These are phyloP conservation scores for Beaufortia kweichowensis DNA, from an alignment of 2,113 vertebrate species.

Conservation along the genomic window DNA sequence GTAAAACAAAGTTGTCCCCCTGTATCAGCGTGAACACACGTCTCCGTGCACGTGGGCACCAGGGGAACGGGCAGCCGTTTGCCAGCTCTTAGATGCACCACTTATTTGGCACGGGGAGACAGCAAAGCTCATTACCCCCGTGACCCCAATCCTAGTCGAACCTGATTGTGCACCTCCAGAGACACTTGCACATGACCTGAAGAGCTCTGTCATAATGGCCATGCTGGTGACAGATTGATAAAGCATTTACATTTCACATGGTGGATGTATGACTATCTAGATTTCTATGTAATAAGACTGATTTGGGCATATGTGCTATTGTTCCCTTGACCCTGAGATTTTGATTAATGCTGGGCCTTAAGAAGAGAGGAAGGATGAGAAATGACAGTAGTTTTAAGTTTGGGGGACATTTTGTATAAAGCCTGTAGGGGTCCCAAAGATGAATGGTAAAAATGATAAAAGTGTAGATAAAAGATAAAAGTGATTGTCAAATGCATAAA, in stretches of 20 bases:
- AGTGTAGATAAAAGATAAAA: no score
- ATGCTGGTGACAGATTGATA: not conserved
- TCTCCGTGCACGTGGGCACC: conserved; percentile 1
- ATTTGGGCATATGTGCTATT: not conserved
- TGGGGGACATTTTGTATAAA: no score
- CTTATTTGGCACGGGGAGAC: not conserved
- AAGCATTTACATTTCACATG: not conserved
- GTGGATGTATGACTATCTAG: not conserved
- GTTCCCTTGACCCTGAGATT: not conserved
- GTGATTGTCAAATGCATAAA: no score
- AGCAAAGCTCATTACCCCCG: conserved; percentile 3
- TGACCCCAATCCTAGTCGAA: conserved; percentile 1
- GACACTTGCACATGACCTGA: not conserved
- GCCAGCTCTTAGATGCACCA: conserved; percentile 8
- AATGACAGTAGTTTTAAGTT: no score
- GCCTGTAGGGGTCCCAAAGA: no score
- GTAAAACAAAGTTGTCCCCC: conserved; percentile 18
- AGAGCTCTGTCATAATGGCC: not conserved
- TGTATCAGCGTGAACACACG: conserved; percentile 9
- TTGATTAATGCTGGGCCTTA: not conserved
- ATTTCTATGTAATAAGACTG: not conserved
- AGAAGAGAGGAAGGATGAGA: no score
- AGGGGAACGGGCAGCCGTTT: not conserved
- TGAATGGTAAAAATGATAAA: no score
- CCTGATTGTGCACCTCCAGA: not conserved